A percentile compares a stretch with the other conserved stretches of the same genome.
Conservation (phyloP, 2,797 vertebrate genomes). For the Mus minutoides region DNA sequence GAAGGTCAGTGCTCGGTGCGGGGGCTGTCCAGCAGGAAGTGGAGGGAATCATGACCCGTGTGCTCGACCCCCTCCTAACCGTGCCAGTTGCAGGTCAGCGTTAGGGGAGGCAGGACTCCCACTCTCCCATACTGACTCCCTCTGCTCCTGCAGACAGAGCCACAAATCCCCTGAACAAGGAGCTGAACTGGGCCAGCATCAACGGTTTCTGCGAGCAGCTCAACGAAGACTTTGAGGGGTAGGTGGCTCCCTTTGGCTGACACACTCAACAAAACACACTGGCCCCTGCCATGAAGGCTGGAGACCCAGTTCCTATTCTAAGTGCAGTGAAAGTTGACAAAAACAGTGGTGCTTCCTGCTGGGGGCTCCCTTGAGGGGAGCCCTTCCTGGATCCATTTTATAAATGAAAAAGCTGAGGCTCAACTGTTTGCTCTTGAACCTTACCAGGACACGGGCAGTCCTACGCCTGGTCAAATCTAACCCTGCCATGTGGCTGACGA, state of each 20-base stretch:
- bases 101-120: not conserved
- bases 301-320: not conserved
- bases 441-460: not conserved
- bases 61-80: not conserved
- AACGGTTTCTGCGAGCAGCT: conserved; percentile 95
- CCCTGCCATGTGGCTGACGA: not conserved
- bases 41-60: not conserved
- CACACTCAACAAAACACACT: accelerated
- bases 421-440: not conserved
- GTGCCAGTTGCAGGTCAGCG: not conserved
- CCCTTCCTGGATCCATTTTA: not conserved
- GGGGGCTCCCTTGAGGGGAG: not conserved
- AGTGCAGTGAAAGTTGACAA: not conserved
- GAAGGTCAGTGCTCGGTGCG: not conserved
- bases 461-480: not conserved
- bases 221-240: conserved; percentile 96
- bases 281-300: not conserved
- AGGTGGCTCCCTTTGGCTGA: conserved; percentile 73
- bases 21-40: not conserved
- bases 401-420: conserved; percentile 3
- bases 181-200: conserved; percentile 95
- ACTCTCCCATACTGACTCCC: not conserved
- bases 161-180: conserved; percentile 96
- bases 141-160: conserved; percentile 91
- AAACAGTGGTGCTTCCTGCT: too few relatives aligned